A percentile compares a stretch with the other conserved stretches of the same genome.
Conservation (phyloP, 2,888 invertebrate species). For the Anthrax anthrax region DNA sequence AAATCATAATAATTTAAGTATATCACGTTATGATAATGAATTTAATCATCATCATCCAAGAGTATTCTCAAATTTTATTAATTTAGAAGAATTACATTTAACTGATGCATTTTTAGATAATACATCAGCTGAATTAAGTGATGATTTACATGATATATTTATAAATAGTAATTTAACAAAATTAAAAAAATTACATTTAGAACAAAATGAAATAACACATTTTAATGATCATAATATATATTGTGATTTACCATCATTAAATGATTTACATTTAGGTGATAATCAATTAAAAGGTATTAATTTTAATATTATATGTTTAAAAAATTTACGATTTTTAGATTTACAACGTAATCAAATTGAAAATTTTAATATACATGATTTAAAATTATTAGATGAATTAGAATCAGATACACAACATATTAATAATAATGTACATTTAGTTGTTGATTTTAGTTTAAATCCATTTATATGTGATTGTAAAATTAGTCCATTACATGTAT, state of each 20-base stretch:
- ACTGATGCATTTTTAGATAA: constrained; percentile 59
- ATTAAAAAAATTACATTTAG: constrained; percentile 55
- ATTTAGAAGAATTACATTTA: constrained; percentile 53
- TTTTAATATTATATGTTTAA: constrained; percentile 51
- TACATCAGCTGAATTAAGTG: constrained; percentile 43
- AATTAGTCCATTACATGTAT: constrained; percentile 43
- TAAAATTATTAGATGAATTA: constrained; percentile 41
- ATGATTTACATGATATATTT: constrained; percentile 56
- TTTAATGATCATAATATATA: constrained; percentile 52
- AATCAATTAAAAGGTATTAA: constrained; percentile 45
- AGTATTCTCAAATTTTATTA: constrained; percentile 54
- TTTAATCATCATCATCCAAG: constrained; percentile 48
- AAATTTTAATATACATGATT: constrained; percentile 41
- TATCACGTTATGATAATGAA: constrained; percentile 40
- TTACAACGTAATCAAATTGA: constrained; percentile 51
- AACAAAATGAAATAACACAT: constrained; percentile 57
- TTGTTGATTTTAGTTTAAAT: constrained; percentile 50
- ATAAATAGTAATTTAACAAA: constrained; percentile 49
- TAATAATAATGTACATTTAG: constrained; percentile 34
- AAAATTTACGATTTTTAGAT: constrained; percentile 50
- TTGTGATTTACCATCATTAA: constrained; percentile 50
- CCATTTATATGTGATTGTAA: constrained; percentile 56
- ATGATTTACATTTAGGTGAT: constrained; percentile 55
- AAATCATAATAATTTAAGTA: constrained; percentile 54
- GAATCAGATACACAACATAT: constrained; percentile 26